Conservation (phyloP, 1,140 invertebrate species). For the Triops cancriformis region DNA sequence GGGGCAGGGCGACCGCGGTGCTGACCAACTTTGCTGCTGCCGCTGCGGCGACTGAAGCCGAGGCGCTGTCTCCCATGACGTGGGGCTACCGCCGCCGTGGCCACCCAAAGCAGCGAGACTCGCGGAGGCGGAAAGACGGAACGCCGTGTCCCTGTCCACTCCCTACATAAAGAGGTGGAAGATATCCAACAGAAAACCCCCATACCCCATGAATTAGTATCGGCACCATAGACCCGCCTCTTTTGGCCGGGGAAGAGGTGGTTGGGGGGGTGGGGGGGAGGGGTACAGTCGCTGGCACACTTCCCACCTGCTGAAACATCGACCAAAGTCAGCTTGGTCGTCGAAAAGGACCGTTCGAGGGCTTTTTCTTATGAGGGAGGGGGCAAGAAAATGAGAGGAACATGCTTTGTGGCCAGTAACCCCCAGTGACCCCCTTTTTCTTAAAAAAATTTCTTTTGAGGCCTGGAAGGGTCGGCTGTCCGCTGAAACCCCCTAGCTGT, state of each 20-base stretch:
- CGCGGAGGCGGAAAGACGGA: background rate
- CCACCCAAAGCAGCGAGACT: background rate
- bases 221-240: background rate
- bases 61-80: constrained; percentile 7
- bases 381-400: background rate
- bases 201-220: background rate
- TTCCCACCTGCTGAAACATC: background rate
- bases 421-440: background rate
- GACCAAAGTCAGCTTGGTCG: background rate
- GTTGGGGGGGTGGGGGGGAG: background rate
- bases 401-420: background rate
- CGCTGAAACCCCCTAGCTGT: background rate
- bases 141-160: background rate
- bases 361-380: background rate
- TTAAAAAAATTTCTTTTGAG: background rate
- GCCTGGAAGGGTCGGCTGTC: no score
- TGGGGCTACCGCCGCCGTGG: background rate
- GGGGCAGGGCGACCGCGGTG: background rate
- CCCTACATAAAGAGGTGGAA: constrained; percentile 4
- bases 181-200: background rate
- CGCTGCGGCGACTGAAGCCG: background rate
- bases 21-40: constrained; percentile 12
- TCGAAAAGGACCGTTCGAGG: background rate
- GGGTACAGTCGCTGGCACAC: background rate
- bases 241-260: background rate